Base-by-base conservation (phyloP, 2,113 vertebrate genomes). In the Gymnocephalus cernua region DNA sequence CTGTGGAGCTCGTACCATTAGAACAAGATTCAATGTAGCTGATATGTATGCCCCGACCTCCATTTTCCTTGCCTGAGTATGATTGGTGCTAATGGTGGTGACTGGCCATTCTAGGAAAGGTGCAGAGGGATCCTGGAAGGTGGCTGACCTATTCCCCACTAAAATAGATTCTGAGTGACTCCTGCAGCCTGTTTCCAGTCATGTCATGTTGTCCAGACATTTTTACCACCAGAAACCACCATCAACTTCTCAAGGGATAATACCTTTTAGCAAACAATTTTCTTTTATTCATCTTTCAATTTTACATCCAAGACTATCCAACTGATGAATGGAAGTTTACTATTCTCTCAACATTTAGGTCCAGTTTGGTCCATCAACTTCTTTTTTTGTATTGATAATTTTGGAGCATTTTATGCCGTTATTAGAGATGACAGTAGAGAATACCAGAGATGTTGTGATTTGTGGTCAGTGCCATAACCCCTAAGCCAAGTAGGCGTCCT, bases 1-100 rank as follows among this genome's bases (percentile, higher is more conserved):
- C 27, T 27, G 32, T 29, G 25, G 21, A 25, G 12, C 9, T 64
- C 4, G 19, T 16, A 16, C 27, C 41, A 15, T 45, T 50, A 44
- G 27, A 72, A 71, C n/a, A 67, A 48, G 9, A 61, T 66, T 71
- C 8, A 61, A 4, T 79, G 13, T 18, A 23, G 45, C 21, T n/a
- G 5, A 62, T 77, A 6, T 48, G 45, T 38, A 14, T 19, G 6
- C 25, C 7, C 51, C 6, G 32, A 25, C 74, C 41, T 47, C 23
- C 2, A 25, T 25, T 51, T 62, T 51, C 10, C n/a, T 38, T 32
- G 18, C 6, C 25, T 23, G 25, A 5, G 15, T 25, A 6, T 35
- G 38, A 72, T 65, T 10, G 25, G 18, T 72, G n/a, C 1, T 68
- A 15, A 25, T 10, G 38, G 38, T 45, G 63, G 63, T 65, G 41